Base-by-base conservation (phyloP, 2,888 invertebrate species). In the Drosophila flavopinicola region DNA sequence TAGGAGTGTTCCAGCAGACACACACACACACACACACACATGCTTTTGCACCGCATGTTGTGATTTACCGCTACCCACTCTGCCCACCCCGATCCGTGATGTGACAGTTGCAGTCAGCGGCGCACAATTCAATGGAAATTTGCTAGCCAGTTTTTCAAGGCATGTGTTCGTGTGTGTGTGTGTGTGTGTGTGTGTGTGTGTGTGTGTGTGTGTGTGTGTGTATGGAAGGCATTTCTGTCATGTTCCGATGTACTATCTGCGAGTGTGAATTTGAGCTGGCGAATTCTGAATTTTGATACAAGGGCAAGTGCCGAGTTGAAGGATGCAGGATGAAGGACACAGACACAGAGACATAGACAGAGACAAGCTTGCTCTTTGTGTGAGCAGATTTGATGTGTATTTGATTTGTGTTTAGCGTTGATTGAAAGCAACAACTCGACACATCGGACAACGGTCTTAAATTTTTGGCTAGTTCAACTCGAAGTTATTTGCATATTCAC, bases 1-100 rank as follows among this genome's bases (percentile, higher is more conserved):
- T 87, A 87, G 87, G 74, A 87, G 83, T 85, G 72, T 68, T 65
- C 64, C 57, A 57, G 41, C 58, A 60, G 33, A 68, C 44, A 57
- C 32, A 54, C 45, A 44, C 38, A 56, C 42, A 33, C 29, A 39
- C 33, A 48, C 32, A 44, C 38, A 29, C 25, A 27, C 15, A n/a
- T 3, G 24, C 54, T 20, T 39, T 33, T 33, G 32, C 79, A 60
- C 66, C 71, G 78, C 87, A 68, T 82, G 87, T 79, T 83, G 79
- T 84, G 87, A 79, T 76, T 85, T 78, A 68, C 73, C 56, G 63
- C 45, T 51, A 6, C 10, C 11, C 27, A 7, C 23, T 1, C 13
- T 2, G 6, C n/a, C 24, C 24, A 11, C 1, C 24, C 7, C 0
- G 11, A 11, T 4, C 20, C 33, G 33, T 48, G 59, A 67, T 57